phyloP scores from a whole-genome alignment of 2,797 vertebrate species.

The Protosalanx chinensis region DNA sequence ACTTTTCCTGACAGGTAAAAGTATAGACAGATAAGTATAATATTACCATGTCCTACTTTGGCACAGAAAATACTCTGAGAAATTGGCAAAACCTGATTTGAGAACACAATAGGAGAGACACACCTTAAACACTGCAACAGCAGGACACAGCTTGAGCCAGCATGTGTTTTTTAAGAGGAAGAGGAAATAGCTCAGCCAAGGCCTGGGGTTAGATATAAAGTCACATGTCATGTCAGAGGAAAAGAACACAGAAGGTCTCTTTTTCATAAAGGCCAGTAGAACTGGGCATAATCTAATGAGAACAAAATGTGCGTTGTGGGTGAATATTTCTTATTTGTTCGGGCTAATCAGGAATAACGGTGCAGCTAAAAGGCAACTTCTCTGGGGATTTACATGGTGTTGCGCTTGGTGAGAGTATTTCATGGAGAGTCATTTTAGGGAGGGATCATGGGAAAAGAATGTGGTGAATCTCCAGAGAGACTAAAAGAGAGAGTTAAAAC shows the following conservation, averaged over 20 bases:
- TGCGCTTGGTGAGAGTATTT: constrained; percentile 1
- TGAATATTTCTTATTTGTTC: background rate
- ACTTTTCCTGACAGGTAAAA: background rate
- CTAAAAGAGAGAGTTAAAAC: constrained; percentile 7
- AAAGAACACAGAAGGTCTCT: constrained; percentile 31
- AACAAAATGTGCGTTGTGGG: background rate
- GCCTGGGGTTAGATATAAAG: constrained; percentile 17
- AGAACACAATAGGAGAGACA: background rate
- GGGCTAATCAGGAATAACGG: background rate
- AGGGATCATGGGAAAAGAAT: constrained; percentile 26
- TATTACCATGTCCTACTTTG: background rate
- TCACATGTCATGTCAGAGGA: constrained; percentile 34
- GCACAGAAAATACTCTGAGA: background rate
- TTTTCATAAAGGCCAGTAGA: constrained; percentile 18
- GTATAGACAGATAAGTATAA: too few species aligned
- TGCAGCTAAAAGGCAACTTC: background rate
- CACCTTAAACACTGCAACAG: background rate
- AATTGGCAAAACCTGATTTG: background rate
- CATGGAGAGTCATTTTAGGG: background rate
- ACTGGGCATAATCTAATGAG: constrained; percentile 17
- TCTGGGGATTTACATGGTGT: constrained; percentile 1
- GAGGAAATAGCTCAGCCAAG: constrained; percentile 17
- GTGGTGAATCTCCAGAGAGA: constrained; percentile 16
- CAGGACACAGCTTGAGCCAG: background rate
- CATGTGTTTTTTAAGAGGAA: background rate